These are phyloP conservation scores for Gymnorhina tibicen DNA, from an alignment of 2,113 vertebrate genomes.

Conservation along the genomic window DNA sequence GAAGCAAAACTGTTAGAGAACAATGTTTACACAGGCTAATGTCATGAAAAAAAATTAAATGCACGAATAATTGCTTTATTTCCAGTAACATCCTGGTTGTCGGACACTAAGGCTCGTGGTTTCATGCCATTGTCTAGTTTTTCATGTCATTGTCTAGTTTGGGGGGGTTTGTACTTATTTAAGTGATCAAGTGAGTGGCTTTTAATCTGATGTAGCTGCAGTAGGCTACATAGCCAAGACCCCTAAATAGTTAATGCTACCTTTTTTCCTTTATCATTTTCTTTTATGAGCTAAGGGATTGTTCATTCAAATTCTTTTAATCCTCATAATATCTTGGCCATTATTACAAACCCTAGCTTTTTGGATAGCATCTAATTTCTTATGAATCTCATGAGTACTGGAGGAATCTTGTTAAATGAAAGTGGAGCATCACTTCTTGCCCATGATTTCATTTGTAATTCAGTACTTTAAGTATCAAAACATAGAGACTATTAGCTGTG, in stretches of 20 bases:
- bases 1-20: background rate
- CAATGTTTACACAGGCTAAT: fast-evolving
- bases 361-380: conserved; percentile 63
- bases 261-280: conserved; percentile 67
- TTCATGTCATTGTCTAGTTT: background rate
- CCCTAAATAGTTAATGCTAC: conserved; percentile 45
- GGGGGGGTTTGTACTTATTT: background rate
- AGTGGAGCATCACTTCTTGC: conserved; percentile 58
- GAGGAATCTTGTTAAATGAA: conserved; percentile 66
- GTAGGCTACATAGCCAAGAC: background rate
- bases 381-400: conserved; percentile 63
- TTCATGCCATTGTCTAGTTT: background rate
- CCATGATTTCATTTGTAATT: conserved; percentile 64
- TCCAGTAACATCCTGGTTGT: background rate
- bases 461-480: conserved; percentile 32
- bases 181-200: conserved; percentile 15
- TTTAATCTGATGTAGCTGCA: conserved; percentile 50
- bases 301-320: conserved; percentile 71
- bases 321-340: conserved; percentile 66
- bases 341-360: conserved; percentile 71
- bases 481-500: background rate
- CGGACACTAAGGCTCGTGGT: background rate
- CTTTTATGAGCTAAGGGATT: conserved; percentile 71
- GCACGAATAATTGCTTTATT: background rate
- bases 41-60: background rate